Evolutionary conservation across 2,888 invertebrate species (phyloP).

Genomic region (Hedya salicella): DNA sequence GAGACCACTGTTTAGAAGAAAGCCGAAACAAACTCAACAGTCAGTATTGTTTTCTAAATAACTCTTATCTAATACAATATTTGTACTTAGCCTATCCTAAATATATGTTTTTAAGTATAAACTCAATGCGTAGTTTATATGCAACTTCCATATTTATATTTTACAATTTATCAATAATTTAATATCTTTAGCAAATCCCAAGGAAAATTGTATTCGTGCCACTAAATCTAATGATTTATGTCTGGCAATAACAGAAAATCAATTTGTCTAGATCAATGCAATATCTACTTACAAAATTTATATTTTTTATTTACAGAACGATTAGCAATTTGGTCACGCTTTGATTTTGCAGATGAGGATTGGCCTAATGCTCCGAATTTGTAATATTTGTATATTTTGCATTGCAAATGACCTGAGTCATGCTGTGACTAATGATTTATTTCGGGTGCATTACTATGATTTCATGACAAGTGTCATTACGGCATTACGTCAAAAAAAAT

Average conservation of each 20-base stretch:
- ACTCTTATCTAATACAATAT: too few species aligned
- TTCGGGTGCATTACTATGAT: slow-evolving; percentile 5
- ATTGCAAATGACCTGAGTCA: slow-evolving; percentile 33
- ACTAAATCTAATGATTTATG: too few species aligned
- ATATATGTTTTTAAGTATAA: too few species aligned
- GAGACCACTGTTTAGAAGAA: too few species aligned
- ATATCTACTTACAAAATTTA: slow-evolving; percentile 13
- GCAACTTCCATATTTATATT: too few species aligned
- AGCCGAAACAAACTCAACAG: too few species aligned
- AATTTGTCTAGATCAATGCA: background rate
- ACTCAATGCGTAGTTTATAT: too few species aligned
- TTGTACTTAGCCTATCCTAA: too few species aligned
- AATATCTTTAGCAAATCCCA: too few species aligned
- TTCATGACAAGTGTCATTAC: background rate
- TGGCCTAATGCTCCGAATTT: slow-evolving; percentile 10
- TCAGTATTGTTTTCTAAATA: too few species aligned
- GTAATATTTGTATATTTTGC: slow-evolving; percentile 19
- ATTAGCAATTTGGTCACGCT: slow-evolving; percentile 16
- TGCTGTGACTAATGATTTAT: slow-evolving; percentile 19
- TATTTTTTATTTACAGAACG: background rate
- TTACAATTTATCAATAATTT: too few species aligned
- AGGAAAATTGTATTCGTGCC: too few species aligned
- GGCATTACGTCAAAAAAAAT: background rate
- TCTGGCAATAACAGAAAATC: background rate
- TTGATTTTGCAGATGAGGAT: slow-evolving; percentile 19